Base-by-base conservation (phyloP, 2,888 invertebrate species). In the Aspidiotus destructor region DNA sequence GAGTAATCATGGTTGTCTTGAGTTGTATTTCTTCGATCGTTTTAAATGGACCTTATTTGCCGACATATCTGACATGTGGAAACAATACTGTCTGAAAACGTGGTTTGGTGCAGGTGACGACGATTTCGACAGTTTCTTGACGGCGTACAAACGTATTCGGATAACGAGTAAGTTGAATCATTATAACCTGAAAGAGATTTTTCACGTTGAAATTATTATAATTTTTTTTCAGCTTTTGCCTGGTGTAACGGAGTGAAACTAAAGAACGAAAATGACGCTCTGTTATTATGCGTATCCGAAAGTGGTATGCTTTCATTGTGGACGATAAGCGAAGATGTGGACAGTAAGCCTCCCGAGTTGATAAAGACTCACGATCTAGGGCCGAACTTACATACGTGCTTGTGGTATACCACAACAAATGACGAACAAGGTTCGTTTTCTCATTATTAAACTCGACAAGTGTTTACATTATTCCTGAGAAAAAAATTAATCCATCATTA, bases 281-380 rank as follows among this genome's bases (percentile, higher is more conserved):
- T 60, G 8, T 28, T 67, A 5, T 40, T 48, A 2, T 58, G 55
- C 7, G 44, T 60, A n/a, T 67, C 67, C 10, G 58, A 67, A 67
- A 58, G 16, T 41, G 67, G 67, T 60, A 52, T 58, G 6, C n/a
- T 60, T 5, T 41, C 67, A 10, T n/a, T 67, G 10, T 67, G 67
- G 67, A 28, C n/a, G 10, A 52, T 67, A 0, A 40, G 41, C 8
- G 11, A 3, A 8, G 41, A 63, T 11, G 8, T 63, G 9, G 42
- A 60, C n/a, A 52, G 60, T 10, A 52, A 60, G 11, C 17, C 42
- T 7, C 58, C 67, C n/a, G 11, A 13, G n/a, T 28, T 67, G 15
- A 52, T 67, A 8, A 28, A 57, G 8, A 58, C 42, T 10, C 9
- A 9, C 8, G 67, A 67, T 48, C 44, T 58, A 8, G 28, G 52